phyloP scores from a whole-genome alignment of 1,140 invertebrate species.

The Eumaeus atala region DNA sequence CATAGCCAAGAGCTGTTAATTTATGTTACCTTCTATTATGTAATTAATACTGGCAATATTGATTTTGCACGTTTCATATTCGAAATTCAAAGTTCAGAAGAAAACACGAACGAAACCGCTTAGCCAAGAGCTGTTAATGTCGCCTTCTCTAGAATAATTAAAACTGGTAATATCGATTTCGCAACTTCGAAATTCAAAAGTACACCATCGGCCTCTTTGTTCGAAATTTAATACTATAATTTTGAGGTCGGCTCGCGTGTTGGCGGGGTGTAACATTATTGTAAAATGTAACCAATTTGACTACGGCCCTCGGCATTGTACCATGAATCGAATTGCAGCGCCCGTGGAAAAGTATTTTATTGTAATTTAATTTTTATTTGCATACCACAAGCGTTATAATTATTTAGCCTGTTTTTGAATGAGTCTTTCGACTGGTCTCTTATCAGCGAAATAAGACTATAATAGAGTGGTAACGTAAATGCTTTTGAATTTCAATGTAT shows the following conservation, averaged over 20 bases:
- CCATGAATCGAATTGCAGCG: conserved; percentile 12
- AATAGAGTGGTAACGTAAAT: conserved; percentile 42
- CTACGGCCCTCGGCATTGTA: conserved; percentile 32
- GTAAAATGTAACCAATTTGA: conserved; percentile 53
- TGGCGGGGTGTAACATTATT: conserved; percentile 44
- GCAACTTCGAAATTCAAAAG: conserved; percentile 32
- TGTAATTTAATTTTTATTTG: conserved; percentile 13
- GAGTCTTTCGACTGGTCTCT: conserved; percentile 26
- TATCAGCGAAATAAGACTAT: conserved; percentile 30
- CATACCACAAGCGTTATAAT: conserved; percentile 9
- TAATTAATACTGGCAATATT: conserved; percentile 50
- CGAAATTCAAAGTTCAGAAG: conserved; percentile 33
- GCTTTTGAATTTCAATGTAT: conserved; percentile 57
- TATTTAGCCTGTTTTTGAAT: conserved; percentile 2
- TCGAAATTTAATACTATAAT: conserved; percentile 53
- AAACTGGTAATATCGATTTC: conserved; percentile 42
- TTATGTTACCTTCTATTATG: conserved; percentile 38
- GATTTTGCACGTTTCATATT: conserved; percentile 34
- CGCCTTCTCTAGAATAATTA: conserved; percentile 47
- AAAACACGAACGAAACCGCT: conserved; percentile 38
- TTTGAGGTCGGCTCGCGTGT: conserved; percentile 50
- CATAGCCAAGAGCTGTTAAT: conserved; percentile 50
- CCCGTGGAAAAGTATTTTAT: conserved; percentile 12
- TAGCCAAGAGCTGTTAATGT: conserved; percentile 50
- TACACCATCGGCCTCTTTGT: conserved; percentile 40